Percentiles rank a stretch among this genome's conserved stretches.
Evolutionary conservation across 2,113 vertebrate genomes (phyloP).

Genomic region (Leucopternis melanops): DNA sequence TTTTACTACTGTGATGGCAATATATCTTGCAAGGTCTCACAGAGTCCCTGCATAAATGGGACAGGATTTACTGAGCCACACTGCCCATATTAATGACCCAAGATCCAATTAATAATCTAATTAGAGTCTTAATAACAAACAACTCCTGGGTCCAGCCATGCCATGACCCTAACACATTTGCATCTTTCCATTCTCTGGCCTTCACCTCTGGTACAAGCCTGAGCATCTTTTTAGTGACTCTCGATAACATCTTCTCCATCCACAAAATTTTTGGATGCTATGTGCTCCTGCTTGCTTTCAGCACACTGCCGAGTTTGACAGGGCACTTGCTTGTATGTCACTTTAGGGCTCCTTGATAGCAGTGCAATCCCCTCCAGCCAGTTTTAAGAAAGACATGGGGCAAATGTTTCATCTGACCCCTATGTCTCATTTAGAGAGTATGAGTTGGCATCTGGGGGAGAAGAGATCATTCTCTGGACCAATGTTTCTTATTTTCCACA

Average conservation of each 20-base stretch:
- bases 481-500: rapidly evolving
- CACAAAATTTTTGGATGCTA: not conserved
- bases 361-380: not conserved
- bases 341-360: not conserved
- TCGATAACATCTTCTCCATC: not conserved
- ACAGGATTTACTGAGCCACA: not conserved
- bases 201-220: not conserved
- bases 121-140: not conserved
- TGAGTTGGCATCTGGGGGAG: not conserved
- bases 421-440: not conserved
- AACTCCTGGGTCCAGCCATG: not conserved
- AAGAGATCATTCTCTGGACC: not conserved
- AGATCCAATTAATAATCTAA: not conserved
- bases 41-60: not conserved
- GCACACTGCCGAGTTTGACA: not conserved
- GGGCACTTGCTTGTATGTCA: not conserved
- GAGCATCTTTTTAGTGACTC: not conserved
- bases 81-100: not conserved
- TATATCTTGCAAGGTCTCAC: not conserved
- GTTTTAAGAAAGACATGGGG: not conserved
- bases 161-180: rapidly evolving
- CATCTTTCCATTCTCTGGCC: not conserved
- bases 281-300: not conserved
- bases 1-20: not conserved
- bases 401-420: not conserved